Percentiles rank a stretch among this genome's conserved stretches.
Conservation (phyloP, 2,888 invertebrate species). For the Eledona agricola region DNA sequence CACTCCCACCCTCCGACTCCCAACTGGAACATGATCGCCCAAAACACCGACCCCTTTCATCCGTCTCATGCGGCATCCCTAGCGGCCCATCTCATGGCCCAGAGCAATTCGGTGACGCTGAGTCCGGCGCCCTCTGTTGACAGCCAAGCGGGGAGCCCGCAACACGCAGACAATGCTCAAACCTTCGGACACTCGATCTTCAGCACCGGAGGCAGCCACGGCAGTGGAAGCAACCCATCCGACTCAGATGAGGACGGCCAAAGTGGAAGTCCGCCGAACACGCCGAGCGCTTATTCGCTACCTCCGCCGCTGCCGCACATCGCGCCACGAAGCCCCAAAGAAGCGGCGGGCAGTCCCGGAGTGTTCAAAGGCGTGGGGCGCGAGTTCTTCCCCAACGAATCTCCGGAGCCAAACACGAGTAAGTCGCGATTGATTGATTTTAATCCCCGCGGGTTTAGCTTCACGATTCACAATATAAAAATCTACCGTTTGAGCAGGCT, state of each 20-base stretch:
- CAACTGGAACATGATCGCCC: constrained; percentile 70
- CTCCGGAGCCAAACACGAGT: constrained; percentile 89
- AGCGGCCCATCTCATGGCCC: constrained; percentile 77
- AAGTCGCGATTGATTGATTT: too few relatives aligned
- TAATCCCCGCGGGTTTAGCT: too few relatives aligned
- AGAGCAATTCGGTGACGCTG: constrained; percentile 86
- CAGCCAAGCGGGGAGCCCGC: constrained; percentile 84
- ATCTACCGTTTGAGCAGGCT: too few relatives aligned
- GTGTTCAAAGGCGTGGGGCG: constrained; percentile 66
- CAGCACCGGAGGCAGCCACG: constrained; percentile 59
- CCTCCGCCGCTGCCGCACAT: constrained; percentile 58
- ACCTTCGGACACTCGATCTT: constrained; percentile 61
- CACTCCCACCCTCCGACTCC: constrained; percentile 85
- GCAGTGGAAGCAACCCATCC: constrained; percentile 76
- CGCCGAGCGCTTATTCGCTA: constrained; percentile 64
- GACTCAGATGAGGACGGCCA: constrained; percentile 81
- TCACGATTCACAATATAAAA: too few relatives aligned
- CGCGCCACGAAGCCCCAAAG: constrained; percentile 71
- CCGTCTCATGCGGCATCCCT: constrained; percentile 67
- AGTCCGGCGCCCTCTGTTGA: constrained; percentile 91
- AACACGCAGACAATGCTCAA: constrained; percentile 71
- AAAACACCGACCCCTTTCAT: constrained; percentile 56
- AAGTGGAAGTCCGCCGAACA: constrained; percentile 65
- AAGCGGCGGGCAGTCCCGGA: constrained; percentile 62
- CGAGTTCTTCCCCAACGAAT: constrained; percentile 81